phyloP scores from a whole-genome alignment of 1,140 invertebrate genomes.

The Wasmannia auropunctata region DNA sequence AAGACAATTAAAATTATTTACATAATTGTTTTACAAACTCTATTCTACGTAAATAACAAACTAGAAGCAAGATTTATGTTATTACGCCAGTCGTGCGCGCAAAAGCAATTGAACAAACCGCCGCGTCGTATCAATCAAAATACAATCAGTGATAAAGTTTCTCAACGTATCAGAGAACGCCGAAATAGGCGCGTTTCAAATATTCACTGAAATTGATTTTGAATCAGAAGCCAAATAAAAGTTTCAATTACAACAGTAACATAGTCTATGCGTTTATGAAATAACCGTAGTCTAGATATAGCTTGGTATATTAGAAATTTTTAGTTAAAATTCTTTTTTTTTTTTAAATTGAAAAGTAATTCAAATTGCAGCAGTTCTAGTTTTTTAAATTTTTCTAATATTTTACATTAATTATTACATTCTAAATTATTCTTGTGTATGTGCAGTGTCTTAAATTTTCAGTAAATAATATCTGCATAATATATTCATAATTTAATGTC shows the following conservation, averaged over 20 bases:
- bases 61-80: constrained; percentile 10
- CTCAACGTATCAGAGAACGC: constrained; percentile 27
- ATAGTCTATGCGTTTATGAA: constrained; percentile 14
- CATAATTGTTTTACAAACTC: neutral
- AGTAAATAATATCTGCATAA: neutral
- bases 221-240: constrained; percentile 34
- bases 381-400: neutral
- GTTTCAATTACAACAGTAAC: constrained; percentile 21
- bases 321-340: neutral
- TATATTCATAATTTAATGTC: neutral
- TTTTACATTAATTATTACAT: neutral
- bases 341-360: neutral
- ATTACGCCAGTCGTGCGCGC: neutral
- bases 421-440: neutral
- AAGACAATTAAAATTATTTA: constrained; percentile 2
- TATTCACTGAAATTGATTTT: constrained; percentile 34
- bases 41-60: neutral
- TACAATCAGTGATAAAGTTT: constrained; percentile 45
- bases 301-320: constrained; percentile 5
- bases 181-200: constrained; percentile 13
- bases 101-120: constrained; percentile 6
- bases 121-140: constrained; percentile 1
- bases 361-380: neutral
- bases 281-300: neutral
- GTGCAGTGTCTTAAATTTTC: neutral